Evolutionary conservation across 2,113 vertebrate species (phyloP).

Genomic region (Bos indicus): DNA sequence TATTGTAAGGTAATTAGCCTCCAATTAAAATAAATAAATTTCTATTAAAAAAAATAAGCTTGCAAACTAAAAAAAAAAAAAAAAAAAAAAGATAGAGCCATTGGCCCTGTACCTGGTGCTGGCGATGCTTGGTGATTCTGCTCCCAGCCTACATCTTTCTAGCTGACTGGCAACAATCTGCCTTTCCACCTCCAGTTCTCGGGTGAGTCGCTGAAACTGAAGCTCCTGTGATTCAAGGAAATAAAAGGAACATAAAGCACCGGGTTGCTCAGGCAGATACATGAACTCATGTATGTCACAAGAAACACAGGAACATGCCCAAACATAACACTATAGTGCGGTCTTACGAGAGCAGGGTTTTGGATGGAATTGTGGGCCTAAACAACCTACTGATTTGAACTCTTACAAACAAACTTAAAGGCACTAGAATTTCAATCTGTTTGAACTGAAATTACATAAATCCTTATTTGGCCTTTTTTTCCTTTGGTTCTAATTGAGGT

Average conservation of each 20-base stretch:
- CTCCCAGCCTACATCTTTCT: slow-evolving; percentile 98
- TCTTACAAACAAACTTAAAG: slow-evolving; percentile 39
- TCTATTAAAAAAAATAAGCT: too few relatives aligned
- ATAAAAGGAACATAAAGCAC: slow-evolving; percentile 75
- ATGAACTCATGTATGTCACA: slow-evolving; percentile 30
- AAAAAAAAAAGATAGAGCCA: slow-evolving; percentile 48
- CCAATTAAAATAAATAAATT: too few relatives aligned
- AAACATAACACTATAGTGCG: slow-evolving; percentile 55
- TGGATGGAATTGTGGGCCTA: background rate
- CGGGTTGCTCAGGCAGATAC: slow-evolving; percentile 30
- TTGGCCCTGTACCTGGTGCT: slow-evolving; percentile 94
- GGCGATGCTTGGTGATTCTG: slow-evolving; percentile 95
- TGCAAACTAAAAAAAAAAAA: too few relatives aligned
- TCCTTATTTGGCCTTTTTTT: slow-evolving; percentile 41
- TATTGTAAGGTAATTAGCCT: too few relatives aligned
- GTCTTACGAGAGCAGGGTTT: slow-evolving; percentile 32
- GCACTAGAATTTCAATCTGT: background rate
- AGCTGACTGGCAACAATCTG: slow-evolving; percentile 99
- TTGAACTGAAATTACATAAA: background rate
- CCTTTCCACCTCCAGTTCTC: slow-evolving; percentile 99
- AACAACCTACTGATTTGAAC: slow-evolving; percentile 30
- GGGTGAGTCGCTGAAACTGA: slow-evolving; percentile 99
- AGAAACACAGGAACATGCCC: slow-evolving; percentile 64
- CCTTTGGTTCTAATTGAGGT: background rate
- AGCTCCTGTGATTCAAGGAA: slow-evolving; percentile 91